Base-by-base conservation (phyloP, 2,888 invertebrate genomes). In the Tricholauxania praeusta region DNA sequence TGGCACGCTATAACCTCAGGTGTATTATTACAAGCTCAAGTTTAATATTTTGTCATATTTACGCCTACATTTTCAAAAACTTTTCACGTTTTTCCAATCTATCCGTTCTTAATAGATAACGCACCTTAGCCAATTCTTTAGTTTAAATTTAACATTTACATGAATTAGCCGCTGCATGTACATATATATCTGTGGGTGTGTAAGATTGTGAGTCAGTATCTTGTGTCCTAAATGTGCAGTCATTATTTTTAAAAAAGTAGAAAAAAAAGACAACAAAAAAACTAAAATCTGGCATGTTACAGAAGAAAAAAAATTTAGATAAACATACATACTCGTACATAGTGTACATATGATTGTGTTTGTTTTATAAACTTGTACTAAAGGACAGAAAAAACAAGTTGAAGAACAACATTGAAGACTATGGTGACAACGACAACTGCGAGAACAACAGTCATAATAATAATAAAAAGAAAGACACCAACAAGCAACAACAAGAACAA, bases 171-270 rank as follows among this genome's bases (percentile, higher is more conserved):
- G 28, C 28, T 28, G 28, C 28, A 28, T 28, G 63, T 28, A 48
- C 10, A 7, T 66, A 64, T 39, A 47, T 60, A 39, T 53, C 55
- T 67, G 51, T 72, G 7, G 59, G 60, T 60, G 52, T 71, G 19
- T 60, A n/a, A 14, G 12, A 6, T 60, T 60, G 7, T 12, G 14
- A 60, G 15, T 49, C 19, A 48, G 67, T 28, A 53, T 22, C 52
- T 52, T 62, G 69, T 39, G 39, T 48, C 51, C 60, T 69, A 62
- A 63, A 62, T 62, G 70, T 63, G 62, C 70, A 70, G 70, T 70
- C 70, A 63, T 70, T 63, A 70, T 60, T 49, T 67, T 12, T 19
- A 6, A 10, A 39, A 63, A 57, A 67, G 53, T 32, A 66, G 17
- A 32, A 39, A 66, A 12, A 52, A 66, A 66, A 66, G 14, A 28